Conservation (phyloP, 1,140 invertebrate species). For the Bemisia tabaci region DNA sequence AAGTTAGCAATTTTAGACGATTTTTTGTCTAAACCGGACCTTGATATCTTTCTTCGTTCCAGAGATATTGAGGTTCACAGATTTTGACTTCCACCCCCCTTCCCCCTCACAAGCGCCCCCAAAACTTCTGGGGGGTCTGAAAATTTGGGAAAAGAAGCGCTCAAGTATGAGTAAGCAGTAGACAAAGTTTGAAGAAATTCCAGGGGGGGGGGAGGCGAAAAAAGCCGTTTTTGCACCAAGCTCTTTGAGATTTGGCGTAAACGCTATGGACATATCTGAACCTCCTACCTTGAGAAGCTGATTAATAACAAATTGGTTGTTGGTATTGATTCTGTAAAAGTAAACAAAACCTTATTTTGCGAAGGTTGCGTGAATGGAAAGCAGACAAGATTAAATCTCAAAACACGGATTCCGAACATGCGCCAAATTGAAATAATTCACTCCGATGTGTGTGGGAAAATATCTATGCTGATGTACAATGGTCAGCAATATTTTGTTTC, state of each 20-base stretch:
- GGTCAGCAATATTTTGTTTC: constrained; percentile 27
- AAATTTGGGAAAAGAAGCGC: too few species aligned
- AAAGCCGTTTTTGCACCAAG: neutral
- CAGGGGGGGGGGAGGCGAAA: too few species aligned
- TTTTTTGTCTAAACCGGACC: too few species aligned
- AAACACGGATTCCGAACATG: constrained; percentile 9
- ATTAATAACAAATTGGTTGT: constrained; percentile 5
- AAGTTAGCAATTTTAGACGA: too few species aligned
- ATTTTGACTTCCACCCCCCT: too few species aligned
- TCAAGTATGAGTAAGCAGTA: too few species aligned
- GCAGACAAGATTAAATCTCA: constrained; percentile 19
- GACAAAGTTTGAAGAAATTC: too few species aligned
- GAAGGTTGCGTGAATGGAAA: constrained; percentile 25
- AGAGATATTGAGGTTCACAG: too few species aligned
- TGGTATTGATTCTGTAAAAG: constrained; percentile 1
- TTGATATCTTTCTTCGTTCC: too few species aligned
- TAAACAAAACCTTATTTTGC: constrained; percentile 14
- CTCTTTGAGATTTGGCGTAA: neutral
- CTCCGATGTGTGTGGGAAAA: constrained; percentile 23
- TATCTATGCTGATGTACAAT: constrained; percentile 23
- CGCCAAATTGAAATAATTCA: constrained; percentile 1
- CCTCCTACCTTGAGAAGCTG: constrained; percentile 3
- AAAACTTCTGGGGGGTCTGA: too few species aligned
- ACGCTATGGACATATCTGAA: constrained; percentile 5
- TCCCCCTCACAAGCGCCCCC: too few species aligned